phyloP scores from a whole-genome alignment of 2,888 invertebrate species.

The Loripinus fragilis region DNA sequence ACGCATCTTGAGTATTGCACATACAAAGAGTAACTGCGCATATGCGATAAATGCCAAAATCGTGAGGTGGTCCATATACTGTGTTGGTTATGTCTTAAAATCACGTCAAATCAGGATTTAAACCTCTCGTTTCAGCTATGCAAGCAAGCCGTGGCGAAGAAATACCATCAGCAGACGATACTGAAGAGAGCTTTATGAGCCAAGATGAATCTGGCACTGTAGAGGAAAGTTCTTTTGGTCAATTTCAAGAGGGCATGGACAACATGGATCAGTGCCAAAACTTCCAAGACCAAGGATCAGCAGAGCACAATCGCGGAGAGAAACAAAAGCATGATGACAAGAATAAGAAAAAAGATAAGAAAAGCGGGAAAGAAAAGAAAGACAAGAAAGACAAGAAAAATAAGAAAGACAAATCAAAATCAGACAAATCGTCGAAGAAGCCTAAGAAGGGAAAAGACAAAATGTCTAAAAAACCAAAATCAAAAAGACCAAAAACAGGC shows the following conservation, averaged over 20 bases:
- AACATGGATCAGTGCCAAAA: not conserved
- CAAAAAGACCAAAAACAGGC: slow-evolving; percentile 20
- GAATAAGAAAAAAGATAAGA: slow-evolving; percentile 36
- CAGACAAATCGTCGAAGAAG: slow-evolving; percentile 34
- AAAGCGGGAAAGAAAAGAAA: slow-evolving; percentile 24
- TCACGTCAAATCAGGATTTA: no score
- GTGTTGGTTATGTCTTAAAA: no score
- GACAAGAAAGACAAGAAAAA: slow-evolving; percentile 28
- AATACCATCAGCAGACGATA: slow-evolving; percentile 20
- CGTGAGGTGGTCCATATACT: no score
- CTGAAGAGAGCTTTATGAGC: slow-evolving; percentile 26
- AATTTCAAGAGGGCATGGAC: slow-evolving; percentile 8
- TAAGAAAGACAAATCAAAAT: slow-evolving; percentile 33
- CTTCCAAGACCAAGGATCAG: slow-evolving; percentile 24
- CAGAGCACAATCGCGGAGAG: slow-evolving; percentile 15
- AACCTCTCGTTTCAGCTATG: slow-evolving; percentile 33
- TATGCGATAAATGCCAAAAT: no score
- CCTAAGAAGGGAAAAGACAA: slow-evolving; percentile 14
- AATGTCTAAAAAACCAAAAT: slow-evolving; percentile 11
- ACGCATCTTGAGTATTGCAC: no score
- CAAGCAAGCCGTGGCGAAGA: slow-evolving; percentile 18
- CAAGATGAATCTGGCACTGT: not conserved
- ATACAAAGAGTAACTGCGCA: no score
- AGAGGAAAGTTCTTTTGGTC: not conserved
- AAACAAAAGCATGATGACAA: slow-evolving; percentile 32